phyloP scores from a whole-genome alignment of 2,113 vertebrate genomes.

The Phodopus roborovskii region DNA sequence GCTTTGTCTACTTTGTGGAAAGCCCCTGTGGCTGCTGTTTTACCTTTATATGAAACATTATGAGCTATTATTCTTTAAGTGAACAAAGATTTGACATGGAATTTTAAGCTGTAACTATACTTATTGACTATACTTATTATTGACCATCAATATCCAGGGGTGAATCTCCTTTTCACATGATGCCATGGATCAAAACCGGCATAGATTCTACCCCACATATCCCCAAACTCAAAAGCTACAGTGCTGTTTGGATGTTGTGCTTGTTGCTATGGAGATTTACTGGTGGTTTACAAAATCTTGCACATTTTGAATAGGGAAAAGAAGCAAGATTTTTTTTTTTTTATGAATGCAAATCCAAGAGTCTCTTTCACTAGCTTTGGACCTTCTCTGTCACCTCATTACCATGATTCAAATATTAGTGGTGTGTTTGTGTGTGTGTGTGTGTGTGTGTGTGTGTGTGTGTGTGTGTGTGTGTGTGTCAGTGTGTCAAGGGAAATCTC shows the following conservation, averaged over 20 bases:
- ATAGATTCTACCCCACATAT: constrained; percentile 17
- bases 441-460: not conserved
- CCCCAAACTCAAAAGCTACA: not conserved
- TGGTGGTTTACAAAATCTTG: constrained; percentile 18
- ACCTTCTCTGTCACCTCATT: not conserved
- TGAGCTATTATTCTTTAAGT: not conserved
- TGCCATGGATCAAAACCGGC: not conserved
- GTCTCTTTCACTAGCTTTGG: constrained; percentile 33
- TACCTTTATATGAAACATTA: not conserved
- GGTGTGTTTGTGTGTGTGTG: not conserved
- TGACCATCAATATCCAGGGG: not conserved
- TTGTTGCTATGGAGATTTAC: constrained; percentile 52
- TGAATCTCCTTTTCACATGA: not conserved
- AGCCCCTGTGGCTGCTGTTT: not conserved
- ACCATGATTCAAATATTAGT: constrained; percentile 55
- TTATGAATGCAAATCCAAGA: constrained; percentile 37
- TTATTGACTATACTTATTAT: constrained; percentile 1
- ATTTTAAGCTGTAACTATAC: not conserved
- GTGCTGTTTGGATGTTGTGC: not conserved
- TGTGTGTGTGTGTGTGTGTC: constrained; percentile 21
- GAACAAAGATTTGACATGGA: not conserved
- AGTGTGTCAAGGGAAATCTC: constrained; percentile 50
- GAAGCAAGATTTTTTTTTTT: constrained; percentile 17
- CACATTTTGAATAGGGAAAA: constrained; percentile 18
- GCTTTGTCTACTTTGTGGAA: not conserved